Evolutionary conservation across 1,140 invertebrate species (phyloP), one percentile per base, ranked within the genome.

Genomic region (Drosophila setifemur): DNA sequence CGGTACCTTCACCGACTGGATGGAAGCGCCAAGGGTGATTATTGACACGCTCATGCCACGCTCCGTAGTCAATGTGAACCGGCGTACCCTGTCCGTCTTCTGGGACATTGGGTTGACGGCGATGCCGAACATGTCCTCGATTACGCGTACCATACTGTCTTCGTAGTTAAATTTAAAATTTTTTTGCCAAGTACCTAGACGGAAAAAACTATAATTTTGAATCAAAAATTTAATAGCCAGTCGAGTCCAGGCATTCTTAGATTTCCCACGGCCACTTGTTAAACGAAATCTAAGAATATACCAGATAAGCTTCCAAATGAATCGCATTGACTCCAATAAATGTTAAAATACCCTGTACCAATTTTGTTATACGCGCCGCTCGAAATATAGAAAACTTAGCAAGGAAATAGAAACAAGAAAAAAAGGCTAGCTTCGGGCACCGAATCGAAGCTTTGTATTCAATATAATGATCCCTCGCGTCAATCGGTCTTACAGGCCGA

Each of bases 1-100:
- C 0, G 95, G 95, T 3, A 95, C 92, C 89, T 92, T 91, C 14
- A 97, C 92, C 16, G 93, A 92, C 19, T 94, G 95, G 25, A 97
- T 93, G 0, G 93, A 94, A 7, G 95, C 96, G 18, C 96, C 96
- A 87, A 95, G 94, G 7, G 93, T 94, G 35, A 96, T 95, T 0
- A 95, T 92, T 0, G 83, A 60, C 4, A 88, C 83, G 2, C 88
- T 91, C 74, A 95, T 91, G 3, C 92, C 92, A 33, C 91, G 92
- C 18, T 91, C 83, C 57, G 94, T 94, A 12, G 63, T 90, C 90
- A 95, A 92, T 0, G 94, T 95, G 68, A 92, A 93, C 40, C 92
- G 91, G 40, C 90, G 91, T 0, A 93, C 90, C 2, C 53, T 53
- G 23, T 91, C 89, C 4, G 81, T 81, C 23, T 91, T 89, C 33